Evolutionary conservation across 2,797 vertebrate species (phyloP).

Genomic region (Acanthurus leucopareius): DNA sequence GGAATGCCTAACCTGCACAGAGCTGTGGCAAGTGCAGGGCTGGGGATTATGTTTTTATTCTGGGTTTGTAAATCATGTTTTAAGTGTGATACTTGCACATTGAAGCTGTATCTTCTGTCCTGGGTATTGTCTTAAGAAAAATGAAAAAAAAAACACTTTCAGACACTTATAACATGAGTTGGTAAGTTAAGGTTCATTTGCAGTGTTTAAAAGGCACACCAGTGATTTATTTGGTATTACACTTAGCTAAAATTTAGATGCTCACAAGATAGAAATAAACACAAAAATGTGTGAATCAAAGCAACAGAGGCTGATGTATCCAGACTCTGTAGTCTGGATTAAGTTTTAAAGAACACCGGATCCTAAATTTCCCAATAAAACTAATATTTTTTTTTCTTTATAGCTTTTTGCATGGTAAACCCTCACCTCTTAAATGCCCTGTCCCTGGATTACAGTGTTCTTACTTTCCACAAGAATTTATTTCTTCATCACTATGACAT

Average conservation of each 20-base stretch:
- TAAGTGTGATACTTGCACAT: not conserved
- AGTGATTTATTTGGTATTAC: not conserved
- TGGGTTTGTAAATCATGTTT: slow-evolving; percentile 18
- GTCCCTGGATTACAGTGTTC: not conserved
- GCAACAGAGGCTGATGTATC: too few relatives aligned
- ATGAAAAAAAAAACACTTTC: not conserved
- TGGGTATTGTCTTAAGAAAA: not conserved
- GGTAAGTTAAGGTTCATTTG: not conserved
- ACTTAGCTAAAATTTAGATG: not conserved
- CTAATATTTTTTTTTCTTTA: not conserved
- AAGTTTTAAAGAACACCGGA: not conserved
- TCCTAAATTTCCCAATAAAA: not conserved
- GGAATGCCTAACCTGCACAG: slow-evolving; percentile 58
- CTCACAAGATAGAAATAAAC: not conserved
- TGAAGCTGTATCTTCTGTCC: not conserved
- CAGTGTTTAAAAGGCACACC: not conserved
- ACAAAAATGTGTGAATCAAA: not conserved
- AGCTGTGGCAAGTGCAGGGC: slow-evolving; percentile 14
- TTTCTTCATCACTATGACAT: not conserved
- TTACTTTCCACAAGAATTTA: not conserved
- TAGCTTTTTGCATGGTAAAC: not conserved
- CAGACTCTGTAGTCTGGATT: not conserved
- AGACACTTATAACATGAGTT: not conserved
- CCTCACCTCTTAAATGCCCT: not conserved
- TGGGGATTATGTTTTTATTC: slow-evolving; percentile 17